A percentile compares a stretch with the other conserved stretches of the same genome.
Conservation (phyloP, 2,888 invertebrate genomes). For the Coenonympha arcania region DNA sequence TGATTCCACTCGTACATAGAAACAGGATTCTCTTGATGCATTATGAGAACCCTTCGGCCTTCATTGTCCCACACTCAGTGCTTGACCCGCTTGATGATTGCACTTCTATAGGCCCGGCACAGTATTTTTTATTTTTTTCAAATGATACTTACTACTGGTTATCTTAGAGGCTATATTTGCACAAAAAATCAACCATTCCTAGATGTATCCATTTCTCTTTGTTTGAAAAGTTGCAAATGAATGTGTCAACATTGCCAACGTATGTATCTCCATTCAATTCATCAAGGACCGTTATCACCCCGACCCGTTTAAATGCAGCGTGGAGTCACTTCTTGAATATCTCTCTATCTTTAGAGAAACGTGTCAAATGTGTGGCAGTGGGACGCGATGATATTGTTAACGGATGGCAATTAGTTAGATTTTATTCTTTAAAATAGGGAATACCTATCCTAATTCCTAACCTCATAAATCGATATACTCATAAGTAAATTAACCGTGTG, state of each 20-base stretch:
- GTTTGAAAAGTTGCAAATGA: background rate
- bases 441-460: too few species aligned
- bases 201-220: background rate
- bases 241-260: background rate
- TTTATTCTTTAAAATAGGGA: too few species aligned
- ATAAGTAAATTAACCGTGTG: too few species aligned
- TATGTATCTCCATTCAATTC: background rate
- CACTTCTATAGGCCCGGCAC: background rate
- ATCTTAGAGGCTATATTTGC: background rate
- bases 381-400: too few species aligned
- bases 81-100: slow-evolving; percentile 6
- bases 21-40: slow-evolving; percentile 1
- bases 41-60: background rate
- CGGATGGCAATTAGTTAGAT: too few species aligned
- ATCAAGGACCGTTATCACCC: background rate
- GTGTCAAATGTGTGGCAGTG: too few species aligned
- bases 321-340: too few species aligned
- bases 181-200: background rate
- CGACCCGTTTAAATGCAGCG: too few species aligned
- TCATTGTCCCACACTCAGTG: background rate
- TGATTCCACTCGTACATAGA: too few species aligned
- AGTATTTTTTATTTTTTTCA: background rate
- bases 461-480: too few species aligned
- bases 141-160: background rate
- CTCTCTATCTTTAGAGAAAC: too few species aligned